These are phyloP conservation scores for Tyrannus savana DNA, from an alignment of 2,113 vertebrate genomes.

Conservation along the genomic window DNA sequence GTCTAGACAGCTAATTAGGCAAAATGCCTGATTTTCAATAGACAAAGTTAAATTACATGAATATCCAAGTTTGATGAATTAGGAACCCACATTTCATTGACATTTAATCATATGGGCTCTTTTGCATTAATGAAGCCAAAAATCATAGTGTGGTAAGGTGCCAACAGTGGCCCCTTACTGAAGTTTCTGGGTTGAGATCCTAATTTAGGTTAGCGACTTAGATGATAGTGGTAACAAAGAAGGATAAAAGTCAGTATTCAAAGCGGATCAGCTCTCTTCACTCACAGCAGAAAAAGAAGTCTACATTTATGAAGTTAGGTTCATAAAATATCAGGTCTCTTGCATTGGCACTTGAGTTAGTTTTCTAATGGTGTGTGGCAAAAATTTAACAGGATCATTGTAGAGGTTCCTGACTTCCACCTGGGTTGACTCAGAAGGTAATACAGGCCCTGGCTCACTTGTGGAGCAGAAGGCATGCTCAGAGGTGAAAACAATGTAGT, in stretches of 20 bases:
- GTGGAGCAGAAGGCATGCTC: background rate
- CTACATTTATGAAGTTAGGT: background rate
- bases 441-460: background rate
- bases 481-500: background rate
- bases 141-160: background rate
- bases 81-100: background rate
- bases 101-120: background rate
- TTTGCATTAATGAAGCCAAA: background rate
- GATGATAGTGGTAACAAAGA: background rate
- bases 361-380: background rate
- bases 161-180: background rate
- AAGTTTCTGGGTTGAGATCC: background rate
- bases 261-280: background rate
- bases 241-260: background rate
- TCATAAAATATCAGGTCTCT: background rate
- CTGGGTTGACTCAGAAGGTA: background rate
- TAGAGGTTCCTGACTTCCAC: background rate
- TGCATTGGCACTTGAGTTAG: background rate
- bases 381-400: background rate
- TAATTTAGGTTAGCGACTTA: background rate
- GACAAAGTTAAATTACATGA: background rate
- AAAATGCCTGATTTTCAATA: background rate
- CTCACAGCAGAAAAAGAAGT: background rate
- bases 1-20: constrained; percentile 10
- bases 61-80: background rate